These are phyloP conservation scores for Rostratula benghalensis DNA, from an alignment of 2,113 vertebrate species.

Conservation along the genomic window DNA sequence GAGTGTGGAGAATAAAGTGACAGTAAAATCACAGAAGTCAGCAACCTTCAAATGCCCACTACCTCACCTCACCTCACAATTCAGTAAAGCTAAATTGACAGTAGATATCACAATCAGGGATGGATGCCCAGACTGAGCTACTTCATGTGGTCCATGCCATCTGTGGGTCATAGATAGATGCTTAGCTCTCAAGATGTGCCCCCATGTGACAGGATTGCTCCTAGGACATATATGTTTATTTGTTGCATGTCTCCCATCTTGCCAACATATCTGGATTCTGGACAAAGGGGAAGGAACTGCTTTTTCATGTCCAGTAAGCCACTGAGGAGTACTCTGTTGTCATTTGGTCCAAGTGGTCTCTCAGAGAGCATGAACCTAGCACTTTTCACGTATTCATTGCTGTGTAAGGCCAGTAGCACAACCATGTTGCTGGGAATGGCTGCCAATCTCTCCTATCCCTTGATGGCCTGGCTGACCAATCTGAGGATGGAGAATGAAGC, in stretches of 20 bases:
- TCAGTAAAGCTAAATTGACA: not conserved
- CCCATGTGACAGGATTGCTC: not conserved
- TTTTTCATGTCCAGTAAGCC: not conserved
- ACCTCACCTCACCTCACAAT: not conserved
- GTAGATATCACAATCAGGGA: not conserved
- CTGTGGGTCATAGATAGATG: not conserved
- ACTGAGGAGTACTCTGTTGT: not conserved
- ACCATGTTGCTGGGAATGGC: not conserved
- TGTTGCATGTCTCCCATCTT: not conserved
- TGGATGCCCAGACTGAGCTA: not conserved
- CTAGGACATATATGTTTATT: not conserved
- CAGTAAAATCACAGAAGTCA: not conserved
- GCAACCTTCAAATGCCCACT: not conserved
- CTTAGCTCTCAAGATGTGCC: not conserved
- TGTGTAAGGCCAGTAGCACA: not conserved
- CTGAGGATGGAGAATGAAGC: not conserved
- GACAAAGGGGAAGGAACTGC: not conserved
- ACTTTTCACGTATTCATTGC: not conserved
- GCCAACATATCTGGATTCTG: not conserved
- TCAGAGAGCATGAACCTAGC: not conserved
- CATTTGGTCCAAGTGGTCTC: not conserved
- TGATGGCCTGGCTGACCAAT: not conserved
- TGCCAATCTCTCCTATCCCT: not conserved
- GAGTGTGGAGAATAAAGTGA: not conserved
- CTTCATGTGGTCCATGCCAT: not conserved